These are phyloP conservation scores for Acrossocheilus fasciatus DNA, from an alignment of 2,797 vertebrate species.

Conservation along the genomic window DNA sequence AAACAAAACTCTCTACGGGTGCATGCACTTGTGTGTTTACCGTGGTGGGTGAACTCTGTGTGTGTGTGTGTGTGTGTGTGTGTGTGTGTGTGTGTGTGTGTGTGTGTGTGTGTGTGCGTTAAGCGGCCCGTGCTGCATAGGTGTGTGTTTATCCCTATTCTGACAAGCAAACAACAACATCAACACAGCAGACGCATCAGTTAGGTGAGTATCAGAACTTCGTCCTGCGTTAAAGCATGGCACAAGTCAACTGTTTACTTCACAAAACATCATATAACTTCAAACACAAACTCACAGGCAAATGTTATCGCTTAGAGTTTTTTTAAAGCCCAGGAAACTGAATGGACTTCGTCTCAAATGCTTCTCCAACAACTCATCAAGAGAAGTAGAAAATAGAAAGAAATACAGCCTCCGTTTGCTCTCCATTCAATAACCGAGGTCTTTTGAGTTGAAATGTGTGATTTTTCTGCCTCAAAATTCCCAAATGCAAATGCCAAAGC, in stretches of 20 bases:
- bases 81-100: neutral
- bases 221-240: neutral
- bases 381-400: neutral
- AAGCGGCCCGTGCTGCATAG: neutral
- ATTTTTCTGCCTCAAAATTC: neutral
- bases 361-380: neutral
- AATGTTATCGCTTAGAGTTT: neutral
- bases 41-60: no score
- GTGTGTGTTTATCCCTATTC: constrained; percentile 31
- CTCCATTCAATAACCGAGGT: neutral
- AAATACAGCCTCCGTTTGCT: no score
- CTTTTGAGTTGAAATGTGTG: neutral
- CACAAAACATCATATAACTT: neutral
- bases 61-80: neutral
- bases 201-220: neutral
- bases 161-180: constrained; percentile 44
- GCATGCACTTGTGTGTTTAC: constrained; percentile 6
- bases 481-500: neutral
- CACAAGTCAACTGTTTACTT: neutral
- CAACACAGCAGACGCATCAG: constrained; percentile 38
- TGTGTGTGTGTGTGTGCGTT: neutral
- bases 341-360: neutral
- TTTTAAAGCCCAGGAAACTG: neutral
- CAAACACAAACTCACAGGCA: neutral
- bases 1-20: constrained; percentile 35